Evolutionary conservation across 2,797 vertebrate genomes (phyloP).

Genomic region (Vireo griseus): DNA sequence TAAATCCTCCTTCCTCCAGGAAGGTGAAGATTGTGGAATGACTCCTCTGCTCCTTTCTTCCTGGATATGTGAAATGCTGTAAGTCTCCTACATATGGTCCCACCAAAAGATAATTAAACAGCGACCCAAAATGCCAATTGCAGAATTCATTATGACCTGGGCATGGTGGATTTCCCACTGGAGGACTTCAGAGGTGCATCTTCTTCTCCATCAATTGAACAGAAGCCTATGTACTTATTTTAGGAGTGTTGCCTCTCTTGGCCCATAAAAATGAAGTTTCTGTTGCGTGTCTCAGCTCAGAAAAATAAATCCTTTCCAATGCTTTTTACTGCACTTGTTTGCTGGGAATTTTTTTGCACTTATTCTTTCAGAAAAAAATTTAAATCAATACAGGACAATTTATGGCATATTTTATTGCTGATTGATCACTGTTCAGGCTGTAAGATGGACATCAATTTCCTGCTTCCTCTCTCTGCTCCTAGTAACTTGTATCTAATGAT

Average conservation of each 20-base stretch:
- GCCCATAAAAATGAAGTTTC: neutral
- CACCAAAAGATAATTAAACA: neutral
- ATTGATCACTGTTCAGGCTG: neutral
- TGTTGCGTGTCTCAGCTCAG: neutral
- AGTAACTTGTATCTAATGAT: neutral
- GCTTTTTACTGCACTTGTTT: neutral
- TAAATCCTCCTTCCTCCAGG: neutral
- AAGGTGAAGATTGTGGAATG: neutral
- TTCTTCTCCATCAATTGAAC: neutral
- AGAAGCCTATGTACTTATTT: neutral
- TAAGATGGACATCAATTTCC: neutral
- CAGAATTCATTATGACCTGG: neutral
- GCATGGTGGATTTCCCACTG: neutral
- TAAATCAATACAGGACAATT: neutral
- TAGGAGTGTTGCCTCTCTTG: neutral
- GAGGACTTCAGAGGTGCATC: neutral
- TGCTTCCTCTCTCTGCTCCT: neutral
- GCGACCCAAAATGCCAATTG: neutral
- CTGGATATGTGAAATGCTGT: neutral
- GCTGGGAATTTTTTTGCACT: neutral
- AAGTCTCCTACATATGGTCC: fast-evolving
- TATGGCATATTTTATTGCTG: neutral
- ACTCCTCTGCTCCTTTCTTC: neutral
- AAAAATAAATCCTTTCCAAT: neutral
- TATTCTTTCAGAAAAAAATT: neutral